A percentile compares a stretch with the other conserved stretches of the same genome.
Conservation (phyloP, 2,888 invertebrate species). For the Dichetophora obliterata region DNA sequence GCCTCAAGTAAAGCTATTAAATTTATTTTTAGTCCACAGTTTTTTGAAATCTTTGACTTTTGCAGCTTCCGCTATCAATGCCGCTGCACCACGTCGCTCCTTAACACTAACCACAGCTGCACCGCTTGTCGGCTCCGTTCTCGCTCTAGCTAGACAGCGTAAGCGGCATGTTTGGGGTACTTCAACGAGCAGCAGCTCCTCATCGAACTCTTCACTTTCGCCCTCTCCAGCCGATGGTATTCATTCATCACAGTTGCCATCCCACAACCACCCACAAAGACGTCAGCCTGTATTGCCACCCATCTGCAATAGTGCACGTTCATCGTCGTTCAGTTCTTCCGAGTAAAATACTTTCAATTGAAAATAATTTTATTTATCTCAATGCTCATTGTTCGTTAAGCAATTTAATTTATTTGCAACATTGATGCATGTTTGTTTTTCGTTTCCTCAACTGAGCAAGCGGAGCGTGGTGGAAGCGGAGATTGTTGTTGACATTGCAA, state of each 20-base stretch:
- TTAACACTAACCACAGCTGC: not conserved
- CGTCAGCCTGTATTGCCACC: constrained; percentile 1
- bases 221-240: not conserved
- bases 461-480: not conserved
- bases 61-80: not conserved
- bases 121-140: constrained; percentile 60
- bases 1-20: constrained; percentile 39
- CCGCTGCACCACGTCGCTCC: not conserved
- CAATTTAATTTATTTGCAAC: constrained; percentile 12
- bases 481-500: not conserved
- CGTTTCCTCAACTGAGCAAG: not conserved
- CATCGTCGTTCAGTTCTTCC: not conserved
- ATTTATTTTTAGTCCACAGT: not conserved
- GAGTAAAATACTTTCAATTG: constrained; percentile 11
- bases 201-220: not conserved
- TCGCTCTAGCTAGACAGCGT: constrained; percentile 55
- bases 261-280: not conserved
- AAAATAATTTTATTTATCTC: not conserved
- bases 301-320: not conserved
- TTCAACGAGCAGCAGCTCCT: not conserved
- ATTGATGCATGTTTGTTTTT: not conserved
- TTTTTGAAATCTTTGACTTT: not conserved
- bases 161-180: constrained; percentile 11
- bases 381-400: constrained; percentile 5
- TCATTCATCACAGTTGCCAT: not conserved